Evolutionary conservation across 2,113 vertebrate genomes (phyloP), one percentile per base, ranked within the genome.

Genomic region (Ciconia boyciana): DNA sequence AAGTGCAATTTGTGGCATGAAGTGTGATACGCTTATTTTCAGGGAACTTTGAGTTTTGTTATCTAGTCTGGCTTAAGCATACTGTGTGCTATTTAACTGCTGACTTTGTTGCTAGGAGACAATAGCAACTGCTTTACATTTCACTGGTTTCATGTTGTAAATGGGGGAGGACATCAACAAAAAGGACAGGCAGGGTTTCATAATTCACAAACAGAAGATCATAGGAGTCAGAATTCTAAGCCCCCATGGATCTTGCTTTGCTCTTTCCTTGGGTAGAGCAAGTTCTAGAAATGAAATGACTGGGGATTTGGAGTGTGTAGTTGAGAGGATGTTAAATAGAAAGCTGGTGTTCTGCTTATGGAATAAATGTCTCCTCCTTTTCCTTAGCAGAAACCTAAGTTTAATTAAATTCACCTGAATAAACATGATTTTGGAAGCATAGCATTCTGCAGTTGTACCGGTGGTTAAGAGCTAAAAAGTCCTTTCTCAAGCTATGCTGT

Each of bases 111-210:
- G n/a, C 61, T 74, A 41, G 58, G 51, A 41, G 54, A 70, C 36
- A 81, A 36, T n/a, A 54, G 64, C 44, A 68, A 7, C 71, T 91
- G 78, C 26, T 94, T 83, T 87, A 46, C 22, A 19, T 87, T 82
- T 85, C 74, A n/a, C n/a, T 78, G n/a, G 25, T 77, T 75, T 84
- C 39, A 4, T 68, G 32, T 69, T 70, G 43, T 75, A 34, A 55
- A 55, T 51, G 28, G n/a, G 36, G 36, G 78, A 49, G 2, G 9
- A 32, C 0, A 0, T 49, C 65, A 79, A 58, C 65, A 54, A 26
- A 70, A 89, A 48, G 72, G 78, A 83, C 52, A 68, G 81, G 31
- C 48, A 43, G 64, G 31, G 83, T 86, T 92, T 77, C 95, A 82
- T 93, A 84, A 91, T 91, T 89, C 65, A 85, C 43, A 39, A 75